These are phyloP conservation scores for Delphinus delphis DNA, from an alignment of 2,113 vertebrate species.

Conservation along the genomic window DNA sequence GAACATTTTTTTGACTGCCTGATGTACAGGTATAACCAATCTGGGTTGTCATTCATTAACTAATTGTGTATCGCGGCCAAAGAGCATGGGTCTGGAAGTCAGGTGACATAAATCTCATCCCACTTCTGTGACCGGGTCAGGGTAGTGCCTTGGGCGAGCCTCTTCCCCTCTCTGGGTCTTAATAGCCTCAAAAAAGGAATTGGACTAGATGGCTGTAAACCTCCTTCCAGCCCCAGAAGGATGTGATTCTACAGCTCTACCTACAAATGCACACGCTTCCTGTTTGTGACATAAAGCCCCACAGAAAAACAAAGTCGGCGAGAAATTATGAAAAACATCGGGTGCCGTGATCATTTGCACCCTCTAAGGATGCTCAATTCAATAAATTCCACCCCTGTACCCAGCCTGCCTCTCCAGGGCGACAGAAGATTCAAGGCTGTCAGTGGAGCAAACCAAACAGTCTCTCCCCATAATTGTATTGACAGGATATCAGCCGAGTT, in stretches of 20 bases:
- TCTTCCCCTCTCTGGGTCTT: not conserved
- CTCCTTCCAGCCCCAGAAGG: not conserved
- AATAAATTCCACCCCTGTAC: not conserved
- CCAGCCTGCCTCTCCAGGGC: conserved; percentile 47
- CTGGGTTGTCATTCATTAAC: not conserved
- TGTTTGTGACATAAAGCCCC: conserved; percentile 63
- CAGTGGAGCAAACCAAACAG: conserved; percentile 29
- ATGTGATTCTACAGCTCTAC: conserved; percentile 2
- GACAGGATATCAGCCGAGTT: conserved; percentile 66
- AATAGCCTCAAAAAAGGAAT: not conserved
- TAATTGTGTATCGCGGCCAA: not conserved
- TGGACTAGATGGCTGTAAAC: not conserved
- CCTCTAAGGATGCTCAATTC: conserved; percentile 8
- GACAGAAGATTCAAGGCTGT: conserved; percentile 42
- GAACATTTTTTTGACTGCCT: not conserved
- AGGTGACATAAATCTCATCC: not conserved
- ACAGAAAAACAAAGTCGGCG: conserved; percentile 59
- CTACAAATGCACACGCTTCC: conserved; percentile 8
- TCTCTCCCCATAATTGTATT: conserved; percentile 67
- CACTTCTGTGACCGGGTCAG: not conserved
- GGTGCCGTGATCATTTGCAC: conserved; percentile 47
- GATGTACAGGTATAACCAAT: not conserved
- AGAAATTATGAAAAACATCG: conserved; percentile 69
- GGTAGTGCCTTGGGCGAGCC: not conserved
- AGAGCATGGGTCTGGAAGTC: not conserved